These are phyloP conservation scores for Lomographa bimaculata DNA, from an alignment of 2,888 invertebrate genomes.

Conservation along the genomic window DNA sequence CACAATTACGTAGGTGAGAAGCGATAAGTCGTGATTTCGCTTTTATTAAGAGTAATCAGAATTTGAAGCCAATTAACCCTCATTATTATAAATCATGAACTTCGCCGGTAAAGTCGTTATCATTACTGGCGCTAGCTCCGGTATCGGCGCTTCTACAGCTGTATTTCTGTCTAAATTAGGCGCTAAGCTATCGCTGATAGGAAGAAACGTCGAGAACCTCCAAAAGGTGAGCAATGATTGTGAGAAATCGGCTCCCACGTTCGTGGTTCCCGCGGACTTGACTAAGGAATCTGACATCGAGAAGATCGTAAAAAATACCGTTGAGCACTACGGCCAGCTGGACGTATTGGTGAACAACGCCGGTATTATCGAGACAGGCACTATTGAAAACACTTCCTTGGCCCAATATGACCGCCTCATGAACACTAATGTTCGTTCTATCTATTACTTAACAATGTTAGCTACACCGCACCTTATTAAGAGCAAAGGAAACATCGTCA, in stretches of 20 bases:
- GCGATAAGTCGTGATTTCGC: slow-evolving; percentile 27
- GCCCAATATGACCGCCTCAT: slow-evolving; percentile 95
- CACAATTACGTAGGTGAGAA: slow-evolving; percentile 39
- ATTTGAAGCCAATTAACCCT: too few relatives aligned
- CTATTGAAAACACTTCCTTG: slow-evolving; percentile 92
- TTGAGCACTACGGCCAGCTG: slow-evolving; percentile 89
- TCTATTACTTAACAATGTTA: slow-evolving; percentile 92
- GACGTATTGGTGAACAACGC: slow-evolving; percentile 96
- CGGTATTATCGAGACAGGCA: slow-evolving; percentile 91
- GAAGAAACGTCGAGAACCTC: slow-evolving; percentile 87
- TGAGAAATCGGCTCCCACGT: slow-evolving; percentile 68
- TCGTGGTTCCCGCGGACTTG: slow-evolving; percentile 87
- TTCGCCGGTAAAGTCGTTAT: slow-evolving; percentile 89
- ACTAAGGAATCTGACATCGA: slow-evolving; percentile 89
- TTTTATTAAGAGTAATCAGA: too few relatives aligned
- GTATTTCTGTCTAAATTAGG: slow-evolving; percentile 89
- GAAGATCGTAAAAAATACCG: slow-evolving; percentile 87
- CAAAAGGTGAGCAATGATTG: slow-evolving; percentile 69
- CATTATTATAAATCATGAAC: slow-evolving; percentile 76
- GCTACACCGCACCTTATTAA: slow-evolving; percentile 93
- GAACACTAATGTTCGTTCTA: slow-evolving; percentile 93
- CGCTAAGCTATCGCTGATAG: slow-evolving; percentile 88
- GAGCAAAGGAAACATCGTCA: slow-evolving; percentile 95
- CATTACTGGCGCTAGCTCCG: slow-evolving; percentile 92
- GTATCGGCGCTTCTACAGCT: slow-evolving; percentile 93